These are phyloP conservation scores for Ophioninae sp. DNA, from an alignment of 2,888 invertebrate species.

Conservation along the genomic window DNA sequence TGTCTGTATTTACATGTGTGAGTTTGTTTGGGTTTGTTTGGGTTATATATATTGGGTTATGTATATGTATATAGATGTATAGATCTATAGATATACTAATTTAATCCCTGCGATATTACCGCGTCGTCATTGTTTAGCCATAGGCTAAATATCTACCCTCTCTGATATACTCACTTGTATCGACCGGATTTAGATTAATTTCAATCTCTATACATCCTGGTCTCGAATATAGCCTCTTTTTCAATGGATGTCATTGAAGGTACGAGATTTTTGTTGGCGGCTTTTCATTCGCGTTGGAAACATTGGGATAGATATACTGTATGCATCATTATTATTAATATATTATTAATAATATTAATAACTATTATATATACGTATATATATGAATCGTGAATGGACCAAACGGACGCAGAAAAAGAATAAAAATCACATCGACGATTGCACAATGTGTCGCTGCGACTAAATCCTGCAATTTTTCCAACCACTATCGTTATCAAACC, in stretches of 20 bases:
- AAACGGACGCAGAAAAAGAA: not conserved
- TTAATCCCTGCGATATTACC: not conserved
- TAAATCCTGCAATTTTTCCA: constrained; percentile 55
- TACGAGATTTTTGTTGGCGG: too few species aligned
- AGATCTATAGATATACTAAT: not conserved
- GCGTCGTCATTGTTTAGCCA: not conserved
- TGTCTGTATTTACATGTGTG: too few species aligned
- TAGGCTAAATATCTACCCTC: constrained; percentile 24
- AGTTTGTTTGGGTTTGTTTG: too few species aligned
- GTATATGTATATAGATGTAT: too few species aligned
- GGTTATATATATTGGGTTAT: too few species aligned
- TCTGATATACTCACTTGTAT: constrained; percentile 16
- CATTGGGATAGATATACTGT: too few species aligned
- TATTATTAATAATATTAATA: too few species aligned
- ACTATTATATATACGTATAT: too few species aligned
- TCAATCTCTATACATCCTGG: not conserved
- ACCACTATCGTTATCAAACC: not conserved
- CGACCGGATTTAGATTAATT: constrained; percentile 10
- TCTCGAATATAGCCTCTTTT: too few species aligned
- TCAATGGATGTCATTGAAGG: too few species aligned
- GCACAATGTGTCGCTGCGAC: constrained; percentile 23
- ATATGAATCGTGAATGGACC: not conserved
- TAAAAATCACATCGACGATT: constrained; percentile 37
- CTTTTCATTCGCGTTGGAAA: too few species aligned
- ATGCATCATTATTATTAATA: too few species aligned